Base-by-base conservation (phyloP, 1,140 invertebrate genomes). In the Oryctes rhinoceros region DNA sequence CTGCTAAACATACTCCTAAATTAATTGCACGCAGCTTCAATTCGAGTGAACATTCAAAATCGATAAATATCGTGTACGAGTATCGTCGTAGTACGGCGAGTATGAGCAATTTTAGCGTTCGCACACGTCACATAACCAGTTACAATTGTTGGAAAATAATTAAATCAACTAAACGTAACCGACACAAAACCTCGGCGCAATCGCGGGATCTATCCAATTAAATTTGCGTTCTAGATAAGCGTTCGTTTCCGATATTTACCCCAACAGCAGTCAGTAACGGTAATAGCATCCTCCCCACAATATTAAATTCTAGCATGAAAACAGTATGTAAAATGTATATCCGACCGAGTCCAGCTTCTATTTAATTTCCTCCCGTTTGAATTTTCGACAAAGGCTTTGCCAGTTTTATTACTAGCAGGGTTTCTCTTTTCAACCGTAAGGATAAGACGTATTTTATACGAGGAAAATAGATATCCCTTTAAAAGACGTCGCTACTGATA, bases 101-200 rank as follows among this genome's bases (percentile, higher is more conserved):
- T 71, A 24, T 10, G 30, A 35, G 20, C 24, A 24, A 71, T 10
- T 71, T 71, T 30, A 71, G 18, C 10, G 13, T 30, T 71, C 65
- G 65, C n/a, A n/a, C n/a, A n/a, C 20, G 65, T 71, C 65, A 24
- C 20, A 71, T 71, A 71, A 71, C 65, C 65, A 37, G 35, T 24
- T 24, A 71, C 65, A 71, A 71, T 71, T 71, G 65, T 71, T 71
- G 20, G 65, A 71, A 71, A 71, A 71, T 71, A 71, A 71, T 71
- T 71, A 71, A 71, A 71, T 71, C 65, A 71, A 71, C 65, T 71
- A 71, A 24, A 71, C 24, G 35, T 71, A 71, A 13, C 24, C 20
- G 24, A 71, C 65, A 71, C 18, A 71, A 71, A 20, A 71, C 65
- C 24, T 20, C 15, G 24, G 65, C 65, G 65, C 65, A 71, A 71